Evolutionary conservation across 2,888 invertebrate genomes (phyloP).

Genomic region (Idaea biselata): DNA sequence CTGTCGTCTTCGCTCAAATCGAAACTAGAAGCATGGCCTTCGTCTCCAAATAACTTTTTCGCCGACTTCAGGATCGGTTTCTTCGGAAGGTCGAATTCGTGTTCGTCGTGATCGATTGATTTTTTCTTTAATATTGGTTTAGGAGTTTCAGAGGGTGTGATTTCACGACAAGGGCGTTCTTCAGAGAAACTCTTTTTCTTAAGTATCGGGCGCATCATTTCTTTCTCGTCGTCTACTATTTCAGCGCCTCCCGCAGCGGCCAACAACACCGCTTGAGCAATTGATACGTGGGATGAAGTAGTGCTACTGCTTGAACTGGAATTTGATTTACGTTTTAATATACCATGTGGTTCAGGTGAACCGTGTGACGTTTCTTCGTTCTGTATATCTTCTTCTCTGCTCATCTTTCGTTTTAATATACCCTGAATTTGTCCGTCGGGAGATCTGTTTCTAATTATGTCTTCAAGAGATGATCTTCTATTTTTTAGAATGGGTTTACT

Average conservation of each 20-base stretch:
- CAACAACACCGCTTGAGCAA: constrained; percentile 84
- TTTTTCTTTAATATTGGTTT: constrained; percentile 94
- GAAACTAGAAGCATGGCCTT: constrained; percentile 78
- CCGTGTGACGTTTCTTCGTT: constrained; percentile 82
- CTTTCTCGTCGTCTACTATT: constrained; percentile 79
- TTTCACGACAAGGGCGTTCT: constrained; percentile 80
- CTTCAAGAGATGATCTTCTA: constrained; percentile 86
- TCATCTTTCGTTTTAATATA: constrained; percentile 86
- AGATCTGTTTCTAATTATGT: constrained; percentile 82
- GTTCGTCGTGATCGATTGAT: constrained; percentile 87
- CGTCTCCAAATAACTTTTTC: constrained; percentile 84
- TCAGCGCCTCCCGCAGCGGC: constrained; percentile 83
- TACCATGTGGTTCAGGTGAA: constrained; percentile 87
- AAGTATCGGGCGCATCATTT: constrained; percentile 86
- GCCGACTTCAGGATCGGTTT: constrained; percentile 89
- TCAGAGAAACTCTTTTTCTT: constrained; percentile 91
- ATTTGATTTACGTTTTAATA: constrained; percentile 89
- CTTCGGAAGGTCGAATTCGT: constrained; percentile 85
- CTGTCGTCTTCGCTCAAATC: constrained; percentile 78
- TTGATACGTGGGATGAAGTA: constrained; percentile 84
- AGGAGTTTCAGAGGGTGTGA: constrained; percentile 72
- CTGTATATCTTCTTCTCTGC: constrained; percentile 82
- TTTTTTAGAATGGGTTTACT: constrained; percentile 85
- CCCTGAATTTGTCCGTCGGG: constrained; percentile 84
- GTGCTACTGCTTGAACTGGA: constrained; percentile 84